Base-by-base conservation (phyloP, 1,140 invertebrate species). In the Muscidifurax raptorellus region DNA sequence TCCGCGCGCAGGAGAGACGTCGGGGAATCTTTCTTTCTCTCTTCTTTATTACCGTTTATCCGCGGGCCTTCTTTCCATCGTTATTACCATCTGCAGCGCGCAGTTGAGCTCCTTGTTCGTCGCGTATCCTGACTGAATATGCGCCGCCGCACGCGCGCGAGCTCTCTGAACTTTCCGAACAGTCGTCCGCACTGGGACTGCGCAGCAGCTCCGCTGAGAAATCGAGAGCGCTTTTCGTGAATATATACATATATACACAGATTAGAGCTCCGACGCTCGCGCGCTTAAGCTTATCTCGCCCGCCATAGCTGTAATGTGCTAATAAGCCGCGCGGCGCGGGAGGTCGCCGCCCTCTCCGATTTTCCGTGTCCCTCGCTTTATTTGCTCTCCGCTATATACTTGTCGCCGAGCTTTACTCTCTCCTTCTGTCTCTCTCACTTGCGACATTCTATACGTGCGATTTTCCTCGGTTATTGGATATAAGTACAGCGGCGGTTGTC, bases 11-110 rank as follows among this genome's bases (percentile, higher is more conserved):
- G 32, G 18, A 59, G 52, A 52, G 47, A 59, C 28, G n/a, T n/a
- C n/a, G n/a, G n/a, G n/a, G n/a, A n/a, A n/a, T n/a, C n/a, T n/a
- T n/a, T n/a, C n/a, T n/a, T n/a, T n/a, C 27, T 81, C 67, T 59
- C 40, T 40, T 64, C 71, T 82, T 64, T 64, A 81, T 81, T 81
- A 69, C 69, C 69, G 72, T 72, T 81, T 59, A 81, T 81, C 47
- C 28, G n/a, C 27, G 18, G 9, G 25, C 28, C 69, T 30, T 36
- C 25, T 52, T 80, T 27, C 32, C 76, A n/a, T 79, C 59, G 77
- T 67, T 40, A 66, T 66, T 78, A 32, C 36, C 32, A 25, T 67
- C 64, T 6, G 6, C 13, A 44, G 40, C n/a, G n/a, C n/a, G n/a
- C 18, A 32, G 18, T 81, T 82, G n/a, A n/a, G n/a, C 69, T 81